Evolutionary conservation across 2,113 vertebrate genomes (phyloP).

Genomic region (Trochalopteron elliotii): DNA sequence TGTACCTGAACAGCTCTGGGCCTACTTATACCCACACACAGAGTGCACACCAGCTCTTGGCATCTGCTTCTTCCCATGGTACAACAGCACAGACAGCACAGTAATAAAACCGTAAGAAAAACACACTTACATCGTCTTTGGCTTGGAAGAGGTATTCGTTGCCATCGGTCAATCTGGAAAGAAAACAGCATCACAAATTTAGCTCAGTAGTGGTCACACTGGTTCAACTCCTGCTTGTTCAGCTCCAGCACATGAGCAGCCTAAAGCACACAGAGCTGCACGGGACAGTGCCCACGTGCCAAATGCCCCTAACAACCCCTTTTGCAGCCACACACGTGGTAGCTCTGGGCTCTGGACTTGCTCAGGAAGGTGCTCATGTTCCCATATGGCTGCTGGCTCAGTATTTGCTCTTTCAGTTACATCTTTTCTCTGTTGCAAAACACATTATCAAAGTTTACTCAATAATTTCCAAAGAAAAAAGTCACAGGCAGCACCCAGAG

Average conservation of each 20-base stretch:
- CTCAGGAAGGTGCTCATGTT: neutral
- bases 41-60: neutral
- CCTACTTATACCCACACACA: accelerated
- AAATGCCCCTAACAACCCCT: neutral
- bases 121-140: constrained; percentile 94
- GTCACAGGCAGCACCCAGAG: neutral
- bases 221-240: neutral
- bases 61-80: neutral
- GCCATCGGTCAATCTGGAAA: constrained; percentile 89
- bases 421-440: neutral
- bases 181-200: neutral
- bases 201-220: neutral
- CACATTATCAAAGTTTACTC: neutral
- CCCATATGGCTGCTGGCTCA: neutral
- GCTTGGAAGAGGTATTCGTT: constrained; percentile 99
- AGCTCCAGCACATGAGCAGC: neutral
- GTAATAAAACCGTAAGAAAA: neutral
- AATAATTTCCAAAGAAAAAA: neutral
- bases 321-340: neutral
- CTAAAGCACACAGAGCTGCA: neutral
- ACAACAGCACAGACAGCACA: neutral
- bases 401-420: neutral
- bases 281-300: accelerated
- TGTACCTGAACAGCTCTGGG: neutral
- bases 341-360: neutral